phyloP scores from a whole-genome alignment of 2,888 invertebrate genomes.

The Hypomecis atomaria region DNA sequence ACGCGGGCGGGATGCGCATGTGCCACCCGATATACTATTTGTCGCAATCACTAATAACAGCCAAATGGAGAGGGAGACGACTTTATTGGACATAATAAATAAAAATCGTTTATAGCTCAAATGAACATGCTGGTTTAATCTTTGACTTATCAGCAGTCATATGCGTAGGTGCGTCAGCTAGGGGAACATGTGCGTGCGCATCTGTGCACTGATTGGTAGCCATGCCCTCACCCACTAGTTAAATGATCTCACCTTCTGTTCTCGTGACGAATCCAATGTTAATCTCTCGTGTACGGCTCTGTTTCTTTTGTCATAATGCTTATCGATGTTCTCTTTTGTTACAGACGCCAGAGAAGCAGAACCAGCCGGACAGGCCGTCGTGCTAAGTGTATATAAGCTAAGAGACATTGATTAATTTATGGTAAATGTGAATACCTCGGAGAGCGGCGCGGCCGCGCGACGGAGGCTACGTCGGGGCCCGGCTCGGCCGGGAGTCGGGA shows the following conservation, averaged over 20 bases:
- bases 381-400: conserved; percentile 70
- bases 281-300: conserved; percentile 34
- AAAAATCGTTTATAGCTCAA: conserved; percentile 41
- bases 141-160: conserved; percentile 48
- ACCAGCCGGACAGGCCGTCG: conserved; percentile 85
- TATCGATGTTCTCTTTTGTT: conserved; percentile 74
- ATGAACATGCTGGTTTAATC: conserved; percentile 40
- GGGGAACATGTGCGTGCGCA: conserved; percentile 71
- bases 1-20: conserved; percentile 73
- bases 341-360: conserved; percentile 87
- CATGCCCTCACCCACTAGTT: conserved; percentile 51
- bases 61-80: conserved; percentile 53
- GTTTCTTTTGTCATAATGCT: conserved; percentile 41
- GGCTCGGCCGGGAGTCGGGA: conserved; percentile 42
- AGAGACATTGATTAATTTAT: conserved; percentile 73
- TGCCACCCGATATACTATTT: conserved; percentile 72
- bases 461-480: conserved; percentile 47
- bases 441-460: conserved; percentile 49
- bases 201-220: conserved; percentile 71
- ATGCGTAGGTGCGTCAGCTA: conserved; percentile 46
- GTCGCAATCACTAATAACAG: conserved; percentile 71
- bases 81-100: conserved; percentile 50
- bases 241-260: conserved; percentile 60
- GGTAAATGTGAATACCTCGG: conserved; percentile 75
- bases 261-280: conserved; percentile 48